Conservation (phyloP, 1,140 invertebrate species). For the Papilio polyxenes region DNA sequence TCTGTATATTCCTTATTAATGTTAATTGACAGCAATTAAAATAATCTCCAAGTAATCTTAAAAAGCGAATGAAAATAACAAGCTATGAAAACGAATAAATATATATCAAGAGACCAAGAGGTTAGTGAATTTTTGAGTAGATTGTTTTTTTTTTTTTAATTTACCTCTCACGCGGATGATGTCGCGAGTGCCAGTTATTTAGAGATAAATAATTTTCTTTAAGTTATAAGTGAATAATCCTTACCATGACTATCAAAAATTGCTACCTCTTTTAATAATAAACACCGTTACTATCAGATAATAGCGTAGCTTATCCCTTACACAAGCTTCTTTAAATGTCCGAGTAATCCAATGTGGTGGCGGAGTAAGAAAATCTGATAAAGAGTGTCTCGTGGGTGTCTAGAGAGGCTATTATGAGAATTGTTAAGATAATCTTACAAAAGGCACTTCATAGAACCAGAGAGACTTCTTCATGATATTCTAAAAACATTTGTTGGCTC, state of each 20-base stretch:
- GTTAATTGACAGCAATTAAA: neutral
- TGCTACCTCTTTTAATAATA: neutral
- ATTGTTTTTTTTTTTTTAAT: neutral
- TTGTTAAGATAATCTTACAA: conserved; percentile 15
- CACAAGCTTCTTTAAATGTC: neutral
- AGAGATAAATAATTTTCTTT: neutral
- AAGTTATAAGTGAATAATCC: neutral
- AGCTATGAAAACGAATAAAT: too few relatives aligned
- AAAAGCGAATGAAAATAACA: too few relatives aligned
- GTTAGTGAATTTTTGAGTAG: neutral
- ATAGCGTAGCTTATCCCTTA: neutral
- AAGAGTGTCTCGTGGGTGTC: neutral
- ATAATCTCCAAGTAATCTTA: neutral
- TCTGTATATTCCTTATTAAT: neutral
- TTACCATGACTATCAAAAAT: neutral
- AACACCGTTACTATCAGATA: neutral
- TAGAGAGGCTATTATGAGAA: conserved; percentile 2
- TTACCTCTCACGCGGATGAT: neutral
- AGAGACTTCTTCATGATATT: neutral
- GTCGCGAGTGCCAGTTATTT: too few relatives aligned
- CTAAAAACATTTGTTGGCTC: conserved; percentile 14
- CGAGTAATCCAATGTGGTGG: conserved; percentile 11
- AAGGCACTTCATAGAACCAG: conserved; percentile 3
- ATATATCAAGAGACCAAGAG: too few relatives aligned
- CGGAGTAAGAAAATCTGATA: conserved; percentile 10